Base-by-base conservation (phyloP, 2,797 vertebrate species). In the Sebastiscus albofasciatus region DNA sequence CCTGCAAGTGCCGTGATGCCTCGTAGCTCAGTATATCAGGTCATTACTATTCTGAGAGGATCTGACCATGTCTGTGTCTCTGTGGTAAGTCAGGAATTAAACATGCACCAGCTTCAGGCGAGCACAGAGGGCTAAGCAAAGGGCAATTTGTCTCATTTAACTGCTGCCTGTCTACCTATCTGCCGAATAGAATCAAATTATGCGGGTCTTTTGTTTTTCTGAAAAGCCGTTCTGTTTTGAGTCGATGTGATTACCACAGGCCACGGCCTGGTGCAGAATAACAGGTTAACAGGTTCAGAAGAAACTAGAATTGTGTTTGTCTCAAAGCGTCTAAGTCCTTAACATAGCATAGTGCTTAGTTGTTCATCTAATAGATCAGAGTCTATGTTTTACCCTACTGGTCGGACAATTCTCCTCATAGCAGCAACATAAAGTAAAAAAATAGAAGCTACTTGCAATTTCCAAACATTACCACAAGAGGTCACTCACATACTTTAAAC, bases 111-210 rank as follows among this genome's bases (percentile, higher is more conserved):
- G 90, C 87, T 89, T 87, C 73, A 65, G 80, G 84, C 54, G 1
- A 88, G 83, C 76, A 84, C 84, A 89, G 72, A 88, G 76, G 88
- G 89, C 72, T 82, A 81, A 90, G 89, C 83, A 91, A 89, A 93
- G 92, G 92, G 86, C 88, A 91, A 91, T 93, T 92, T 91, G 84
- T 91, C 82, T 92, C 78, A 91, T 94, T 92, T 89, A 90, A 87
- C 85, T 84, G 82, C 84, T 83, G 84, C 20, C 49, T 52, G 20
- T n/a, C 49, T 52, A 52, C 67, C 84, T 77, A 83, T 80, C 80
- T 83, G 87, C 77, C 4, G 11, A 81, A 85, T 59, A 14, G 46
- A 86, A 90, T 90, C 55, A 52, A 82, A 92, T 90, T 83, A 87
- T 82, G 87, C 81, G 61, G 71, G 49, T 84, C 79, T 85, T 90